Conservation (phyloP, 2,888 invertebrate species). For the Eilema griseolum region DNA sequence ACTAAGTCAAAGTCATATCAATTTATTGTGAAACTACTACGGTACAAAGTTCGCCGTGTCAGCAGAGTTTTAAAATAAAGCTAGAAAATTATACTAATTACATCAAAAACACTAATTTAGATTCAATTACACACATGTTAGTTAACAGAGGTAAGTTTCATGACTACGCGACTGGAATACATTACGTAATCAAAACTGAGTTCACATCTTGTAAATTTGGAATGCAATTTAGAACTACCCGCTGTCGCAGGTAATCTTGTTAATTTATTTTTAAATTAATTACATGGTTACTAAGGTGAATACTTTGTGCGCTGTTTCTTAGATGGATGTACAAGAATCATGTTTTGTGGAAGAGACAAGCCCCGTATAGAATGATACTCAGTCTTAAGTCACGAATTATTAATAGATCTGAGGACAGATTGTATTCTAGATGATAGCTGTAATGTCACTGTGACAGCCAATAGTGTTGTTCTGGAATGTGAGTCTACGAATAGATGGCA, state of each 20-base stretch:
- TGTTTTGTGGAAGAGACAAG: constrained; percentile 33
- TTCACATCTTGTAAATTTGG: constrained; percentile 35
- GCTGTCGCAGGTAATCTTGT: constrained; percentile 42
- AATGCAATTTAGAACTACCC: constrained; percentile 45
- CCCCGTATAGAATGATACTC: too few relatives aligned
- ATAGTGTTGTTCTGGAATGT: too few relatives aligned
- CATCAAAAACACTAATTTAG: neutral
- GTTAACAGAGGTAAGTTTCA: neutral
- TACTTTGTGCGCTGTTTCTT: constrained; percentile 37
- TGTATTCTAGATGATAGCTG: too few relatives aligned
- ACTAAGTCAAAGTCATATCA: too few relatives aligned
- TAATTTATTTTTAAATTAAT: constrained; percentile 57
- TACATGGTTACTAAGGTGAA: constrained; percentile 47
- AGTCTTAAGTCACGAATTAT: too few relatives aligned
- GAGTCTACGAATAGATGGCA: too few relatives aligned
- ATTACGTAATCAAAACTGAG: constrained; percentile 40
- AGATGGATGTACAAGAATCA: constrained; percentile 15
- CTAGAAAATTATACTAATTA: neutral
- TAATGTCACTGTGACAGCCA: too few relatives aligned
- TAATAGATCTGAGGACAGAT: too few relatives aligned
- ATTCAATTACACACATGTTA: constrained; percentile 12
- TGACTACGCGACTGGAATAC: constrained; percentile 17
- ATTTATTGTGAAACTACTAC: too few relatives aligned
- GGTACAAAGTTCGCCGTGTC: too few relatives aligned
- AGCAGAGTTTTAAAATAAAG: neutral